phyloP scores from a whole-genome alignment of 2,797 vertebrate species.

The Halcyon smyrnensis region DNA sequence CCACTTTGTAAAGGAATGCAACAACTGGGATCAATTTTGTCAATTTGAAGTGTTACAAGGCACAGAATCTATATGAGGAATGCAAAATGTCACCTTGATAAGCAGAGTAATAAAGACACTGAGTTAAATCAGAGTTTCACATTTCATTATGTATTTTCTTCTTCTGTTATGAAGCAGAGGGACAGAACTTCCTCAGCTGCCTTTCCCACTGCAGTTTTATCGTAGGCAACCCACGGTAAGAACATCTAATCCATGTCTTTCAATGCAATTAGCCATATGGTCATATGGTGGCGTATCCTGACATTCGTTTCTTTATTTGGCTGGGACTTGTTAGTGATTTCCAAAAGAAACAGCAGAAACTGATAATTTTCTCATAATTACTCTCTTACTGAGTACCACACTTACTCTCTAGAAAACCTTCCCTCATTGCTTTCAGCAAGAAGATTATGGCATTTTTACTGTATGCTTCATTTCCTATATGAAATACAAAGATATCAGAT shows the following conservation, averaged over 20 bases:
- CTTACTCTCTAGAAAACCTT: background rate
- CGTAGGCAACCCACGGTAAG: background rate
- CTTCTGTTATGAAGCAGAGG: background rate
- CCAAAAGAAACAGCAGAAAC: background rate
- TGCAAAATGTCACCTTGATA: background rate
- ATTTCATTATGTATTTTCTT: background rate
- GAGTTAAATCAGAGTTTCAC: background rate
- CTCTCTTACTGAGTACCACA: background rate
- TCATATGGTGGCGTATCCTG: background rate
- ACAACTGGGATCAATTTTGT: background rate
- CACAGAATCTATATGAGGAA: background rate
- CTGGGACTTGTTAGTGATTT: background rate
- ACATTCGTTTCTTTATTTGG: background rate
- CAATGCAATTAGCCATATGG: background rate
- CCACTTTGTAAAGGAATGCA: background rate
- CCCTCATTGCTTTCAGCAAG: background rate
- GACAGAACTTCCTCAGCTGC: background rate
- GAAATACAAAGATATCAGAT: background rate
- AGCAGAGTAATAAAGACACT: background rate
- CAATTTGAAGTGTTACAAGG: background rate
- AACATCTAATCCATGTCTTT: background rate
- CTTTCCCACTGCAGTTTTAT: background rate
- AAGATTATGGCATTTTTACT: background rate
- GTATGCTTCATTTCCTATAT: background rate
- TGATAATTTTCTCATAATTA: background rate